Base-by-base conservation (phyloP, 1,140 invertebrate genomes). In the Dufourea novaeangliae region DNA sequence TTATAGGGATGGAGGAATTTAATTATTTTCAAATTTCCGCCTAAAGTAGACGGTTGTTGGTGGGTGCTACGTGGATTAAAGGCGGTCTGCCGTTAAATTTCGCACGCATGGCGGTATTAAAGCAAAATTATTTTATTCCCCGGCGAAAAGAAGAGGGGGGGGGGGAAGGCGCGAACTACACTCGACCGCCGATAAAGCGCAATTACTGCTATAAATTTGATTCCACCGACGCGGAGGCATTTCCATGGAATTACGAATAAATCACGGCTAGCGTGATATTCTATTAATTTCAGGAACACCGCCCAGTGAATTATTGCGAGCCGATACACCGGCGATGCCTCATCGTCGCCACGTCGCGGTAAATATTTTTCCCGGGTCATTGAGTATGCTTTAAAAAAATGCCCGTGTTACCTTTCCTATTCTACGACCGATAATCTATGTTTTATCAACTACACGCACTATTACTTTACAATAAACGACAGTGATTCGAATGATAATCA, bases 191-290 rank as follows among this genome's bases (percentile, higher is more conserved):
- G 67, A 62, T 71, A 71, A 71, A 70, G 74, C 56, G 57, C 56
- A 41, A 62, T 71, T 77, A 71, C 44, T 22, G 27, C 63, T 37
- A 68, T 46, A 79, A 82, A 83, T 79, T 71, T 73, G 63, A 79
- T 74, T 83, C 54, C 50, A 54, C 39, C 75, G 46, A 29, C 57
- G n/a, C n/a, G 37, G 6, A 46, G 54, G 54, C 63, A 57, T 79
- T 83, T 66, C 70, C 74, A 79, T 67, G 39, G 71, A 83, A 83
- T 83, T 83, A 75, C 80, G 64, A 83, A 82, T 83, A 83, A 83
- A 83, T 83, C 82, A 83, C 66, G 41, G 11, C 52, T 59, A 44
- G 37, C 80, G 69, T 37, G 77, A 83, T 83, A 83, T 83, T 83
- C 82, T 82, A 83, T 83, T 83, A 83, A 83, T 83, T 79, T 83